phyloP scores from a whole-genome alignment of 2,888 invertebrate genomes.

The Eudemis profundana region DNA sequence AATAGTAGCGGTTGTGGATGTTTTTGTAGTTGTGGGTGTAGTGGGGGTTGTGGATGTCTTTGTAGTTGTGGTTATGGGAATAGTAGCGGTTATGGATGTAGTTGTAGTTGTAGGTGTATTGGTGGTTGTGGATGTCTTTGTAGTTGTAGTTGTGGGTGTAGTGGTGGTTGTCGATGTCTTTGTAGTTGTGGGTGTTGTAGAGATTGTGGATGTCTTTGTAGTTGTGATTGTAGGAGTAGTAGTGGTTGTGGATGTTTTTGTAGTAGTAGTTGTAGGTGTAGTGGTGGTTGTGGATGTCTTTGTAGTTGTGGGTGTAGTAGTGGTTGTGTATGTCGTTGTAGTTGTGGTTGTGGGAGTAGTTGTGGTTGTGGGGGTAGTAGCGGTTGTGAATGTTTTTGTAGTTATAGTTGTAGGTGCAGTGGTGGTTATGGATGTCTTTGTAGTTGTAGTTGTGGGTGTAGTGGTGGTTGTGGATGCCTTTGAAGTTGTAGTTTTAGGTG shows the following conservation, averaged over 20 bases:
- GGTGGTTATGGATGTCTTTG: neutral
- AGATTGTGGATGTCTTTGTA: neutral
- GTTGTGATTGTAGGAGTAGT: neutral
- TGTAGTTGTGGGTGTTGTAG: neutral
- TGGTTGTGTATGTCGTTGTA: neutral
- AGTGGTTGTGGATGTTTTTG: neutral
- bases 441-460: neutral
- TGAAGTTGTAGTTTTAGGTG: neutral
- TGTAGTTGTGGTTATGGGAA: neutral
- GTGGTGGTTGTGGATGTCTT: conserved; percentile 1
- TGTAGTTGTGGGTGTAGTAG: conserved; percentile 2
- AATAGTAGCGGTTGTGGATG: neutral
- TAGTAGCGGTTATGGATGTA: neutral
- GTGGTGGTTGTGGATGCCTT: neutral
- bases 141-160: neutral
- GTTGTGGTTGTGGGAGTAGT: neutral
- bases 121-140: neutral
- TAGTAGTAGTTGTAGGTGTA: neutral
- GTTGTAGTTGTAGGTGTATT: neutral
- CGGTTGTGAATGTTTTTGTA: neutral
- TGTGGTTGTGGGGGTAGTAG: neutral
- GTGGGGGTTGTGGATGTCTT: neutral
- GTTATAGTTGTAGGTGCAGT: neutral
- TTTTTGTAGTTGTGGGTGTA: neutral
- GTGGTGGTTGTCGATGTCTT: neutral